Evolutionary conservation across 2,113 vertebrate species (phyloP), one percentile per base, ranked within the genome.

Genomic region (Mormyrus lacerda): DNA sequence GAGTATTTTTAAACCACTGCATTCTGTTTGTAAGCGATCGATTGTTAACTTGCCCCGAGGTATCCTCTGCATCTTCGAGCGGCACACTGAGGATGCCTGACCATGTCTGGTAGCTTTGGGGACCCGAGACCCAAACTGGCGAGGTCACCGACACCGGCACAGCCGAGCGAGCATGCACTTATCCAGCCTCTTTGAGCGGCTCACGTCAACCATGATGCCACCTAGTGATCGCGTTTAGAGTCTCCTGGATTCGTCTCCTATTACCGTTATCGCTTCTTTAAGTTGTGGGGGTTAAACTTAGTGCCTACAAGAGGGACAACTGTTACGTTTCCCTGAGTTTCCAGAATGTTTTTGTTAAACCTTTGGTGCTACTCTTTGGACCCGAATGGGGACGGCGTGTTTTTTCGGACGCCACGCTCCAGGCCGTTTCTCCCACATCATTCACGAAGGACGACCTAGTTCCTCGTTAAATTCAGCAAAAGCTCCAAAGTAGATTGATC

Each of bases 291-390:
- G 73, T 79, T 85, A 87, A 91, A 91, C 89, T 90, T 91, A 93
- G 95, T 96, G 95, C 94, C 95, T 95, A 83, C 15, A 76, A 79
- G 85, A 90, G 91, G 90, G 91, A 87, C 91, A 92, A 42, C 65
- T 89, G 55, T 76, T 27, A 9, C 51, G 91, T 91, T 90, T 90
- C 82, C 92, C 91, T 87, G 87, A 79, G 88, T 87, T 91, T 93
- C 90, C 89, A 87, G 61, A 88, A 53, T 53, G 85, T 90, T 82
- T 85, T 51, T 55, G 53, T 61, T 91, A 50, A 85, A 47, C 89
- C 90, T 90, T 92, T 93, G 95, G 94, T 95, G 95, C 95, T 95
- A 92, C 83, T 87, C 61, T 24, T 90, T 58, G 9, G 88, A 35
- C 73, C 48, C 11, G 15, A 89, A 51, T 84, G 13, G 79, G 83